A percentile compares a stretch with the other conserved stretches of the same genome.
Conservation (phyloP, 2,113 vertebrate species). For the Gasterosteus aculeatus region DNA sequence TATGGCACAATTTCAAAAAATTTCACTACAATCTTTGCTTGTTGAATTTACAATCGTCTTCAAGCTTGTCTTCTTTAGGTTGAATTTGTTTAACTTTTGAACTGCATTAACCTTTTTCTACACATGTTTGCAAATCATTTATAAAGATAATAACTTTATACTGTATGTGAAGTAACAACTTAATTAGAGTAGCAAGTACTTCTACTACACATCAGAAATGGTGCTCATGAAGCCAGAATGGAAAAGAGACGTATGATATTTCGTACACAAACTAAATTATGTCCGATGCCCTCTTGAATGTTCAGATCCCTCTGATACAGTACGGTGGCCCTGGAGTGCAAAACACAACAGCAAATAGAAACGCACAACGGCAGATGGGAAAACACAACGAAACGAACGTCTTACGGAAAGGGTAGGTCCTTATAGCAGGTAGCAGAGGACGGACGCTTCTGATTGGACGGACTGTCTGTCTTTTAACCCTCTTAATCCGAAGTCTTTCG, state of each 20-base stretch:
- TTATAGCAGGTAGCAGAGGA: too few relatives aligned
- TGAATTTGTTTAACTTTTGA: background rate
- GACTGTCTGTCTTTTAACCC: too few relatives aligned
- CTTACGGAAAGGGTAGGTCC: too few relatives aligned
- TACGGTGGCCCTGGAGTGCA: too few relatives aligned
- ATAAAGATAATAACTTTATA: background rate
- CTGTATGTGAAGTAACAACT: constrained; percentile 15
- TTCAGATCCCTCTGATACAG: constrained; percentile 29
- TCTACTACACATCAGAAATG: constrained; percentile 12
- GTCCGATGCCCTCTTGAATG: constrained; percentile 45
- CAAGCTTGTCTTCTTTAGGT: background rate
- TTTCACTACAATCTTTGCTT: background rate
- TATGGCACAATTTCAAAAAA: constrained; percentile 19
- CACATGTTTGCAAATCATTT: background rate
- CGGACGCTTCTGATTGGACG: too few relatives aligned
- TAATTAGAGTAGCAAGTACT: constrained; percentile 24
- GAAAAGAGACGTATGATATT: constrained; percentile 22
- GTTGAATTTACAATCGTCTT: background rate
- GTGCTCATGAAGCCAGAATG: constrained; percentile 10
- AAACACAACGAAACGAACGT: too few relatives aligned
- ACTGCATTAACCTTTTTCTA: background rate
- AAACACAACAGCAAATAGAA: too few relatives aligned
- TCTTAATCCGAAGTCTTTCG: too few relatives aligned
- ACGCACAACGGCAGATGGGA: too few relatives aligned
- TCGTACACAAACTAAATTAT: constrained; percentile 42